Conservation (phyloP, 1,140 invertebrate species). For the Apis laboriosa region DNA sequence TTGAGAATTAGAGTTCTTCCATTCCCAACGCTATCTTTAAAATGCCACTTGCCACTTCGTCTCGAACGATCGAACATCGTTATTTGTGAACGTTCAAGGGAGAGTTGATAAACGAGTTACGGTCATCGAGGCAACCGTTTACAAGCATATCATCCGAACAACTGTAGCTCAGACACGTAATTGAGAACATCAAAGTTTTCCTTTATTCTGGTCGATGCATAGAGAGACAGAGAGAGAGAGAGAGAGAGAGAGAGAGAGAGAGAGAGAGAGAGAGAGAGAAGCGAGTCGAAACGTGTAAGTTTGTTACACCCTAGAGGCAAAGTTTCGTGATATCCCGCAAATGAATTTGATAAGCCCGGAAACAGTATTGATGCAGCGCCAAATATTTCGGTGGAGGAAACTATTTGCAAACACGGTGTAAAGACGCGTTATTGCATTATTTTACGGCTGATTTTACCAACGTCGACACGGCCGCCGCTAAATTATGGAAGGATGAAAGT, state of each 20-base stretch:
- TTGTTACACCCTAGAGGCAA: constrained; percentile 56
- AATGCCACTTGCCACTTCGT: neutral
- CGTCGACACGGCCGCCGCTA: neutral
- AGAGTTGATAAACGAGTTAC: constrained; percentile 40
- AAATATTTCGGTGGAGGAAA: constrained; percentile 33
- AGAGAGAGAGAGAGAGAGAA: constrained; percentile 3
- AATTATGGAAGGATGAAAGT: neutral
- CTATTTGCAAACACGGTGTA: constrained; percentile 24
- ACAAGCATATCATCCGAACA: constrained; percentile 48
- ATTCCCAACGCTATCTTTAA: neutral
- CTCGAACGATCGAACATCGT: neutral
- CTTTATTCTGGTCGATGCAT: constrained; percentile 45
- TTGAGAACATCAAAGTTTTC: constrained; percentile 61
- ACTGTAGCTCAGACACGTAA: constrained; percentile 52
- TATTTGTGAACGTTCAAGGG: neutral
- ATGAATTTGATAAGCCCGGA: constrained; percentile 47
- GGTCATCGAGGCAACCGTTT: constrained; percentile 45
- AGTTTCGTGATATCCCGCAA: constrained; percentile 52
- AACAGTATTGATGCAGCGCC: constrained; percentile 37
- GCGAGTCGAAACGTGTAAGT: constrained; percentile 55
- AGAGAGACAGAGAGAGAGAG: neutral
- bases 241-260: neutral
- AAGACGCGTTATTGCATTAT: constrained; percentile 36
- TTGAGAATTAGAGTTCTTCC: neutral
- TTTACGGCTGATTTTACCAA: constrained; percentile 19